These are phyloP conservation scores for Epinotia brunnichana DNA, from an alignment of 2,888 invertebrate species.

Conservation along the genomic window DNA sequence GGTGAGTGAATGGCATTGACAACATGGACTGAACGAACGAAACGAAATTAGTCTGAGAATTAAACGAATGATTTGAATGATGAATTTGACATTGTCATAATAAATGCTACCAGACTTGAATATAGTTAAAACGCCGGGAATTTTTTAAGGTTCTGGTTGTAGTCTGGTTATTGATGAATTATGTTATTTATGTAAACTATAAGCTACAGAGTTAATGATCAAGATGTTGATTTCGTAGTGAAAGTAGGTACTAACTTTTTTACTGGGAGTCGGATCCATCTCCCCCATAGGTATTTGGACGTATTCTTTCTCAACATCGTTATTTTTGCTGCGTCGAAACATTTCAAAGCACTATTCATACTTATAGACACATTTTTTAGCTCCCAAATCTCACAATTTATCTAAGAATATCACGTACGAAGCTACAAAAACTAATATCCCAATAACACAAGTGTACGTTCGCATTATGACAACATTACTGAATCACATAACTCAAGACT, in stretches of 20 bases:
- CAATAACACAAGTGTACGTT: not conserved
- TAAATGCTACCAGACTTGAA: constrained; percentile 9
- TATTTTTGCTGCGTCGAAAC: constrained; percentile 69
- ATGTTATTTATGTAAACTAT: no score
- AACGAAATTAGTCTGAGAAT: no score
- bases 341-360: constrained; percentile 56
- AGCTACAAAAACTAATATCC: not conserved
- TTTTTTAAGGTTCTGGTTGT: not conserved
- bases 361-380: constrained; percentile 34
- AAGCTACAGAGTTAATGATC: not conserved
- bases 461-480: constrained; percentile 17
- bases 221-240: not conserved
- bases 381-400: not conserved
- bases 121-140: not conserved
- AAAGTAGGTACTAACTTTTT: constrained; percentile 53
- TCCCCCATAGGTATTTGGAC: constrained; percentile 65
- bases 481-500: not conserved
- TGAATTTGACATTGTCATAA: not conserved
- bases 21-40: constrained; percentile 13
- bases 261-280: constrained; percentile 47
- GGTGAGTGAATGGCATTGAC: constrained; percentile 19
- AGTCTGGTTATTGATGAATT: not conserved
- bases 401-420: not conserved
- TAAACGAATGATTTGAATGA: not conserved
- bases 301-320: constrained; percentile 59